These are phyloP conservation scores for Drosophila pectinifera DNA, from an alignment of 1,140 invertebrate species.

Conservation along the genomic window DNA sequence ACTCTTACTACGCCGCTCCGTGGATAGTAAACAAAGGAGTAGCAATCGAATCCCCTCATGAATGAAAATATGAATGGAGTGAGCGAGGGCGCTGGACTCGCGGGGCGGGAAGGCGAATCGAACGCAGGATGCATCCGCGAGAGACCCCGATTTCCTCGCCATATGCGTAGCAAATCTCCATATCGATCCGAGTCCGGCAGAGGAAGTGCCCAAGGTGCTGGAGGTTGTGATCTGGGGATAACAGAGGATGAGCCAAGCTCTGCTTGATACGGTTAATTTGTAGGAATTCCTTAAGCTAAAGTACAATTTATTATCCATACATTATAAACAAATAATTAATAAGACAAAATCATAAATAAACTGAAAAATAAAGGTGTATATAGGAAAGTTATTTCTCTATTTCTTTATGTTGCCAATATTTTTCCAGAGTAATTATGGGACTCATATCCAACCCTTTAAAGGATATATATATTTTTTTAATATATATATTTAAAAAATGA, in stretches of 20 bases:
- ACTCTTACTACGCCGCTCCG: conserved; percentile 63
- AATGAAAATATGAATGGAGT: conserved; percentile 69
- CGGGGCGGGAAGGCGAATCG: conserved; percentile 9
- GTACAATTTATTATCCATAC: not conserved
- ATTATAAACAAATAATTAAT: too few relatives aligned
- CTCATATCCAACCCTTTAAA: too few relatives aligned
- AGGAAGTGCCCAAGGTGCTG: conserved; percentile 29
- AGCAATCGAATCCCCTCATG: conserved; percentile 38
- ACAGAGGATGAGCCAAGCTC: not conserved
- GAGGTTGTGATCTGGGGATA: conserved; percentile 3
- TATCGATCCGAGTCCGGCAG: conserved; percentile 2
- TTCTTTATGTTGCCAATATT: too few relatives aligned
- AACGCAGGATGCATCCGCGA: conserved; percentile 15
- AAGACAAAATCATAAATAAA: too few relatives aligned
- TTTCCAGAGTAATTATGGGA: too few relatives aligned
- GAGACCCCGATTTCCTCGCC: conserved; percentile 18
- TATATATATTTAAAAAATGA: too few relatives aligned
- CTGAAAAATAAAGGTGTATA: too few relatives aligned
- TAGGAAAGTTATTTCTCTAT: too few relatives aligned
- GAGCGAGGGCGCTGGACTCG: not conserved
- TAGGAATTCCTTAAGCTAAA: not conserved
- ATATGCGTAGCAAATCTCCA: conserved; percentile 46
- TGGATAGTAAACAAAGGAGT: conserved; percentile 67
- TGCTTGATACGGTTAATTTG: not conserved
- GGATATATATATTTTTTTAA: too few relatives aligned